Conservation (phyloP, 2,113 vertebrate genomes). For the Corythaeola cristata region DNA sequence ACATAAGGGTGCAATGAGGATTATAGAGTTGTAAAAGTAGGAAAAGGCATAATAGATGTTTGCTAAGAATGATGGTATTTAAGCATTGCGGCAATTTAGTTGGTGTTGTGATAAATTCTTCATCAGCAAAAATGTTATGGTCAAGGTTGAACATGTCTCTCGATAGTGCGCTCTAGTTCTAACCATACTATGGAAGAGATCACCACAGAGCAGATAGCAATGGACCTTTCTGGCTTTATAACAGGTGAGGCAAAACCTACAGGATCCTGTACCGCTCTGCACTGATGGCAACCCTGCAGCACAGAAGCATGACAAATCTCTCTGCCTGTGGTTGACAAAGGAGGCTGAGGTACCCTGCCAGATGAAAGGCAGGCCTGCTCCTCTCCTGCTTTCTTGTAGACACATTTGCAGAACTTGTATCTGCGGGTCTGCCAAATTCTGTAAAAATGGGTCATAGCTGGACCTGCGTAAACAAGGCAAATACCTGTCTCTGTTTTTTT, state of each 20-base stretch:
- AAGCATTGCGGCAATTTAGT: background rate
- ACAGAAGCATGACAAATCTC: rapidly evolving
- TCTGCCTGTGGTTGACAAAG: background rate
- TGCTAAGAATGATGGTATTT: background rate
- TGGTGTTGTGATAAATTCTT: background rate
- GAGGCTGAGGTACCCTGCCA: background rate
- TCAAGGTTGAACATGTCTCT: background rate
- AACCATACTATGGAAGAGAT: background rate
- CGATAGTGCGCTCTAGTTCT: rapidly evolving
- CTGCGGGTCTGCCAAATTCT: background rate
- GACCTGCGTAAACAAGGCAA: background rate
- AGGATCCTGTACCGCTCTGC: background rate
- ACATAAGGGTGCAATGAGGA: background rate
- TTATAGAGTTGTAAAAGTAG: background rate
- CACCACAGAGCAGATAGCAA: background rate
- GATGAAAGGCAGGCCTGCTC: background rate
- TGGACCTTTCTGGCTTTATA: background rate
- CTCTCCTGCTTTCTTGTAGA: background rate
- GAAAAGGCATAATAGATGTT: background rate
- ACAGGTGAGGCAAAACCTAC: background rate
- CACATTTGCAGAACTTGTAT: background rate
- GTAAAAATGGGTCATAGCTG: background rate
- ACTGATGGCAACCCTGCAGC: background rate
- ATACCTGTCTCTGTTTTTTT: background rate
- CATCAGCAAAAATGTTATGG: background rate